phyloP scores from a whole-genome alignment of 2,888 invertebrate genomes.

The Aphrophora alni region DNA sequence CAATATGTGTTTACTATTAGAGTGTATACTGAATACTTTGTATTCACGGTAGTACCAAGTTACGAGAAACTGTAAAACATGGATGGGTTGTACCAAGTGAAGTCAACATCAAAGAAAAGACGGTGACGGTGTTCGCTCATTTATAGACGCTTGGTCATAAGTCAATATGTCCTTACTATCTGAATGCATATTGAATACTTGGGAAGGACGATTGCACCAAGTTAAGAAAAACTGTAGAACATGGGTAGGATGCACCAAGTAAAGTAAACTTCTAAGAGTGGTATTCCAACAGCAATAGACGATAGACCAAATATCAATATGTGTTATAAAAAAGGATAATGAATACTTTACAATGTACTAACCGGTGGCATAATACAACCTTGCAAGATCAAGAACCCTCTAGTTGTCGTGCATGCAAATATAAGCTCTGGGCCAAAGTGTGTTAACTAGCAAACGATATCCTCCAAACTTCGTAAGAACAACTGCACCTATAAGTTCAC shows the following conservation, averaged over 20 bases:
- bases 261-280: background rate
- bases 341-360: no score
- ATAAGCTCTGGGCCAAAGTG: no score
- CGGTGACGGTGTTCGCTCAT: constrained; percentile 10
- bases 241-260: background rate
- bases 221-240: background rate
- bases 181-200: background rate
- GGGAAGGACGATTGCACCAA: background rate
- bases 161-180: background rate
- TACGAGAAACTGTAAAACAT: no score
- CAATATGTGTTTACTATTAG: background rate
- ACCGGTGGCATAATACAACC: no score
- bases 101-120: background rate
- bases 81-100: background rate
- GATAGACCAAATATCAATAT: no score
- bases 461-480: no score
- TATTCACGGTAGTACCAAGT: no score
- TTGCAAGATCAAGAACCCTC: no score
- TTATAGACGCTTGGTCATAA: constrained; percentile 14
- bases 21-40: background rate
- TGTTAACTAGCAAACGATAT: no score
- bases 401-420: no score
- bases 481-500: no score
- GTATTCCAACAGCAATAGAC: background rate
- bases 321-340: no score